Evolutionary conservation across 2,888 invertebrate genomes (phyloP).

Genomic region (Boloria selene): DNA sequence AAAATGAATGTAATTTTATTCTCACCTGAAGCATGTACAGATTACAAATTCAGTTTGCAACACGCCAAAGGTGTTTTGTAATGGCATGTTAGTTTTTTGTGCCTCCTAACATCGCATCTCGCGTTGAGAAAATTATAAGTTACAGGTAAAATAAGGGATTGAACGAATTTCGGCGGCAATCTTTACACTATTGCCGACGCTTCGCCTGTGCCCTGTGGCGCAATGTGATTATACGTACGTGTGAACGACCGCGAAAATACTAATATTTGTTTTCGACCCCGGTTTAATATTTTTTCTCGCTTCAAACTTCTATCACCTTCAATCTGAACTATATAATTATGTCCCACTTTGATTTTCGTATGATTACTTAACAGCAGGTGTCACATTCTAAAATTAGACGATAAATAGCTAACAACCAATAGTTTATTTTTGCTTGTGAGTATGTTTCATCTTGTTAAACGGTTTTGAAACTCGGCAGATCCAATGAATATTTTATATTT

Average conservation of each 20-base stretch:
- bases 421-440: neutral
- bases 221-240: slow-evolving; percentile 45
- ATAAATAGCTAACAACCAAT: slow-evolving; percentile 5
- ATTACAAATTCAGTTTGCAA: slow-evolving; percentile 28
- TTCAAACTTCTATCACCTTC: slow-evolving; percentile 60
- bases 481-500: slow-evolving; percentile 1
- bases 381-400: slow-evolving; percentile 44
- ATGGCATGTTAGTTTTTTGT: slow-evolving; percentile 48
- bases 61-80: slow-evolving; percentile 31
- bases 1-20: slow-evolving; percentile 44
- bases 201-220: slow-evolving; percentile 37
- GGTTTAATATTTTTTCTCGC: slow-evolving; percentile 50
- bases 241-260: slow-evolving; percentile 63
- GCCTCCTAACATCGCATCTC: slow-evolving; percentile 53
- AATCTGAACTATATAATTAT: slow-evolving; percentile 65
- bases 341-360: slow-evolving; percentile 54
- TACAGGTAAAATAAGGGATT: slow-evolving; percentile 55
- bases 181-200: slow-evolving; percentile 60
- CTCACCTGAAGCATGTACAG: slow-evolving; percentile 19
- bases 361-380: slow-evolving; percentile 60
- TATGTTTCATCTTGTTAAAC: slow-evolving; percentile 4
- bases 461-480: neutral
- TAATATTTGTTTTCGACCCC: slow-evolving; percentile 76
- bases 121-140: slow-evolving; percentile 65
- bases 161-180: slow-evolving; percentile 57